Base-by-base conservation (phyloP, 2,797 vertebrate genomes). In the Xenopus petersii region DNA sequence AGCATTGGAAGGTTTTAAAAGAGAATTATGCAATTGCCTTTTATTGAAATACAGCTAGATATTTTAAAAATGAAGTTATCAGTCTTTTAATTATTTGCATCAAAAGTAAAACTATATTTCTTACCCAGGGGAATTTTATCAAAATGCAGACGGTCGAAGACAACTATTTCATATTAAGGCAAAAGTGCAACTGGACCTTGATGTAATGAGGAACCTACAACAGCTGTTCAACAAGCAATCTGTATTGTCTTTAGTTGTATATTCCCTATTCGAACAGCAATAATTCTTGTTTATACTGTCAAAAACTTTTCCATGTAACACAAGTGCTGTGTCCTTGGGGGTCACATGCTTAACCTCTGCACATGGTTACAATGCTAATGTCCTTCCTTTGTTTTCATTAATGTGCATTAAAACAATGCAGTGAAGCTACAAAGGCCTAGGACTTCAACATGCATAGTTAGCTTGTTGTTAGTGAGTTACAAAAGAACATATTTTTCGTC, bases 161-260 rank as follows among this genome's bases (percentile, higher is more conserved):
- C 30, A 64, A 69, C 68, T 65, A 60, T 73, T 77, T 42, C 42
- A 46, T 64, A 58, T 73, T 16, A n/a, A 56, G 48, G 61, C 66
- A 74, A 84, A 77, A 82, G 81, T 80, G 85, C 82, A 71, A 83
- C 81, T 80, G 79, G 86, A 87, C 87, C 85, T 80, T 82, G 85
- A 86, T 90, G 87, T 91, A 88, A 89, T 83, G 79, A 82, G 63
- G 87, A 82, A 89, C 85, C 86, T 80, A 11, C 83, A 88, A 90
- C 90, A 93, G 90, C 91, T 92, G 92, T 92, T 87, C 84, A 71
- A 90, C 90, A 93, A 87, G 88, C 87, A 83, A 89, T 84, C 68
- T 80, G 81, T 89, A 92, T 94, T 92, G 94, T 94, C 89, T 89
- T 86, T 89, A 93, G 94, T 95, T 94, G 94, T 94, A 92, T 88